These are phyloP conservation scores for Macrobrachium nipponense DNA, from an alignment of 1,140 invertebrate genomes.

Conservation along the genomic window DNA sequence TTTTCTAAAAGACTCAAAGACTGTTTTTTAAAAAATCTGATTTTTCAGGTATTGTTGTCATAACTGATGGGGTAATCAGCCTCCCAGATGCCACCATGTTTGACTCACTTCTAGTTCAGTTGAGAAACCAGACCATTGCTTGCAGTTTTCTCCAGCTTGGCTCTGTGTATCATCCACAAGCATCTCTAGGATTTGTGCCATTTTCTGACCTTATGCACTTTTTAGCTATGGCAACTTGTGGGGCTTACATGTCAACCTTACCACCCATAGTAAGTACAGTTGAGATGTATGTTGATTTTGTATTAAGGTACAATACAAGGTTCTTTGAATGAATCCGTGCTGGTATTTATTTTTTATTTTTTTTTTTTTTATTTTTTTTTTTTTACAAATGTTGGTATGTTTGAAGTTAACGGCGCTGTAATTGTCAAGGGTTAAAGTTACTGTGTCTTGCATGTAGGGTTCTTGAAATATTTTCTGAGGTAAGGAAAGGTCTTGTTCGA, in stretches of 20 bases:
- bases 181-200: constrained; percentile 70
- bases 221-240: constrained; percentile 82
- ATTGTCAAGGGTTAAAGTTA: too few relatives aligned
- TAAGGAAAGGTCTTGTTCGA: too few relatives aligned
- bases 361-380: too few relatives aligned
- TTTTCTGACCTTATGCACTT: constrained; percentile 82
- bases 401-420: too few relatives aligned
- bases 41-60: constrained; percentile 80
- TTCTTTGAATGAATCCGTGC: too few relatives aligned
- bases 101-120: constrained; percentile 80
- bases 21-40: constrained; percentile 21
- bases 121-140: constrained; percentile 81
- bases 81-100: constrained; percentile 80
- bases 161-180: constrained; percentile 77
- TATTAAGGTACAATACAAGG: too few relatives aligned
- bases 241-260: constrained; percentile 76
- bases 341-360: too few relatives aligned
- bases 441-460: too few relatives aligned
- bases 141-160: constrained; percentile 86
- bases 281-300: too few relatives aligned
- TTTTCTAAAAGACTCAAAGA: not conserved
- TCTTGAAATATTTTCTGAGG: too few relatives aligned
- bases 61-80: constrained; percentile 85
- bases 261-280: constrained; percentile 68
- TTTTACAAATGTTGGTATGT: not conserved